Evolutionary conservation across 2,797 vertebrate species (phyloP).

Genomic region (Otolemur crassicaudatus): DNA sequence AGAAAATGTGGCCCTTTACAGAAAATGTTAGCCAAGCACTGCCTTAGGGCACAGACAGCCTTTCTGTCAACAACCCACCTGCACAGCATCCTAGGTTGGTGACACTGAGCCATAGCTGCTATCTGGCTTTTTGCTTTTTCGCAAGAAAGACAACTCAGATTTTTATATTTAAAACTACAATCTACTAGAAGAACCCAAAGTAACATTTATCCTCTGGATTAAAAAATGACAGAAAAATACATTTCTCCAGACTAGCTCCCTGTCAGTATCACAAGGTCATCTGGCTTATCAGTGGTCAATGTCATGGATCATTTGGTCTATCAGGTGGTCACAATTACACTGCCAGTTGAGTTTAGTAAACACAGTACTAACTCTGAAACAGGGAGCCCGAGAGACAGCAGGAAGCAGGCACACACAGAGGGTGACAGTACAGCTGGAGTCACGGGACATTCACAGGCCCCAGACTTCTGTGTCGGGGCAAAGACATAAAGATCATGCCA

Average conservation of each 20-base stretch:
- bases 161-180: not conserved
- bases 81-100: not conserved
- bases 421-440: rapidly evolving
- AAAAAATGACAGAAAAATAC: not conserved
- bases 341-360: not conserved
- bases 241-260: not conserved
- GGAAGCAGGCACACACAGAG: not conserved
- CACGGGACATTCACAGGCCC: not conserved
- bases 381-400: not conserved
- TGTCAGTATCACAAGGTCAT: not conserved
- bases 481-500: not conserved
- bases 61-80: not conserved
- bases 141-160: not conserved
- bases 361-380: not conserved
- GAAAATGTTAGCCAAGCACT: not conserved
- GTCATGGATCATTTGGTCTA: not conserved
- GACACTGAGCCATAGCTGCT: not conserved
- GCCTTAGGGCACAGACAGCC: not conserved
- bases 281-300: not conserved
- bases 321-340: not conserved
- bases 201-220: not conserved
- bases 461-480: too few species aligned
- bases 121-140: not conserved
- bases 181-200: not conserved
- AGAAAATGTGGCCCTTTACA: not conserved